These are phyloP conservation scores for Atethmia centrago DNA, from an alignment of 2,888 invertebrate genomes.

Conservation along the genomic window DNA sequence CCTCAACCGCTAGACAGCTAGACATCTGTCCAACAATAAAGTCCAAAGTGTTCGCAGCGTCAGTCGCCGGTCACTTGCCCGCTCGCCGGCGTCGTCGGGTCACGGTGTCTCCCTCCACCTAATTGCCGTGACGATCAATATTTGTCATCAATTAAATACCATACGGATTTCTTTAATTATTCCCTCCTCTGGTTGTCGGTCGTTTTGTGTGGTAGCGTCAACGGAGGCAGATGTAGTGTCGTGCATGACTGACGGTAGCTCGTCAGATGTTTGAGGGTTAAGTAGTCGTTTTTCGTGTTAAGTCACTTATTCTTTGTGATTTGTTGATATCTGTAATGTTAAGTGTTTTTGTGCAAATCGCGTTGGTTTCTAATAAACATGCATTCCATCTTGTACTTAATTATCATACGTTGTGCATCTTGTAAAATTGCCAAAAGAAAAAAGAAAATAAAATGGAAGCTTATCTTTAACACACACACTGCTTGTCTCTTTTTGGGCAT, in stretches of 20 bases:
- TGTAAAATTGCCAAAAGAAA: not conserved
- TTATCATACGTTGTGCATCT: not conserved
- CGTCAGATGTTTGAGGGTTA: slow-evolving; percentile 38
- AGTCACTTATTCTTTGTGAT: slow-evolving; percentile 26
- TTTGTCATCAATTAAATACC: slow-evolving; percentile 86
- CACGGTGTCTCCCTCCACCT: slow-evolving; percentile 72
- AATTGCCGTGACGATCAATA: slow-evolving; percentile 85
- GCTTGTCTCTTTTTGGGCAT: not conserved
- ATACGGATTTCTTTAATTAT: slow-evolving; percentile 75
- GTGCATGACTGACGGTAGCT: slow-evolving; percentile 29
- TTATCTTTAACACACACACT: no score
- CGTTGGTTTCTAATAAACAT: not conserved
- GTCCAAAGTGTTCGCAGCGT: not conserved
- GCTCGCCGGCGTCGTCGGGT: slow-evolving; percentile 65
- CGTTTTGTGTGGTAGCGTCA: slow-evolving; percentile 65
- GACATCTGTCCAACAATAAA: not conserved
- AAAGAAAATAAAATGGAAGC: no score
- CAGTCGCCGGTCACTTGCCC: slow-evolving; percentile 33
- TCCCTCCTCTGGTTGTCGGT: slow-evolving; percentile 59
- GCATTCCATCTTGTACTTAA: not conserved
- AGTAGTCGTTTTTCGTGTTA: slow-evolving; percentile 51
- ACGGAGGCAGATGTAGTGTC: slow-evolving; percentile 40
- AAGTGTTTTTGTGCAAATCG: not conserved
- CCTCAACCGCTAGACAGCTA: not conserved
- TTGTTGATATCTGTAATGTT: slow-evolving; percentile 13